Evolutionary conservation across 2,888 invertebrate species (phyloP).

Genomic region (Siphonodentalium dalli): DNA sequence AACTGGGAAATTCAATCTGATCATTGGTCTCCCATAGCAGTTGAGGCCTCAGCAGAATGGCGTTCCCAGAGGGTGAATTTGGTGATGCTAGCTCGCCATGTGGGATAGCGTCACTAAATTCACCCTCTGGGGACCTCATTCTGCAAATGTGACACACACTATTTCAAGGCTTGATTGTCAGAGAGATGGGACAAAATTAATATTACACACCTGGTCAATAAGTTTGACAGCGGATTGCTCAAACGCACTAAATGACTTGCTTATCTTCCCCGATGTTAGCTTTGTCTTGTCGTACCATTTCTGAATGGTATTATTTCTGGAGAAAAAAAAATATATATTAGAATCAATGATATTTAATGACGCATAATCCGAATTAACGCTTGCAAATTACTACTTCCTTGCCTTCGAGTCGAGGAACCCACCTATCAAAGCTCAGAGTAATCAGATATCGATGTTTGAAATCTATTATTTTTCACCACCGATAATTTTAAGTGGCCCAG

Average conservation of each 20-base stretch:
- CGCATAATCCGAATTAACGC: no score
- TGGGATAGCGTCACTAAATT: no score
- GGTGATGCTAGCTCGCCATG: no score
- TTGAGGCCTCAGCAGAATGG: no score
- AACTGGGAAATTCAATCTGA: no score
- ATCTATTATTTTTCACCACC: not conserved
- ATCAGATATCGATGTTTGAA: no score
- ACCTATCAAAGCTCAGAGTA: no score
- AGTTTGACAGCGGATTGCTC: constrained; percentile 74
- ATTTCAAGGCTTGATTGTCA: not conserved
- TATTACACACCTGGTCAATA: constrained; percentile 74
- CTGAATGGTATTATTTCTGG: constrained; percentile 80
- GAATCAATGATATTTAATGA: not conserved
- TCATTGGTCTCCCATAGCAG: no score
- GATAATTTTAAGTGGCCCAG: not conserved
- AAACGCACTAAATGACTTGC: constrained; percentile 72
- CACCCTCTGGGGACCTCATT: no score
- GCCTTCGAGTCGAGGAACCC: not conserved
- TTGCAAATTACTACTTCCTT: not conserved
- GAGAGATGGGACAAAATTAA: not conserved
- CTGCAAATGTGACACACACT: no score
- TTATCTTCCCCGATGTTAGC: constrained; percentile 71
- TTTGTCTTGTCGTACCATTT: constrained; percentile 96
- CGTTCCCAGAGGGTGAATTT: no score
- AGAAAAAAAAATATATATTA: not conserved